Evolutionary conservation across 2,888 invertebrate genomes (phyloP).

Genomic region (Cyrtodaria siliqua): DNA sequence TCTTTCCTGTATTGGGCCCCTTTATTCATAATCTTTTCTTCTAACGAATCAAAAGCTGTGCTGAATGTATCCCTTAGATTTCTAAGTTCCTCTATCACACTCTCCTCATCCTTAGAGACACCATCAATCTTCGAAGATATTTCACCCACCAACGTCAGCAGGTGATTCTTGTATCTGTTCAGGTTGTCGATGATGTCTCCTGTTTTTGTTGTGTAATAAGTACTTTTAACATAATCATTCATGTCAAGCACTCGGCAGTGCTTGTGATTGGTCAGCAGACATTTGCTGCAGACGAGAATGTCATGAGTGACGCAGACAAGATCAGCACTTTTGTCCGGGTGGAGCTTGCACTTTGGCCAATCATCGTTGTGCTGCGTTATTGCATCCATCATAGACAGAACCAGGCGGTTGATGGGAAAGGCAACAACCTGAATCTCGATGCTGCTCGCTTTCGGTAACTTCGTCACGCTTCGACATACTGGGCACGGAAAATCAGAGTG

Average conservation of each 20-base stretch:
- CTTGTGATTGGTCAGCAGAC: constrained; percentile 55
- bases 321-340: constrained; percentile 59
- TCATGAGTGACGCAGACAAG: constrained; percentile 63
- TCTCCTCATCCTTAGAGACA: constrained; percentile 59
- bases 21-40: constrained; percentile 51
- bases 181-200: constrained; percentile 57
- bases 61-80: constrained; percentile 55
- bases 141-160: constrained; percentile 45
- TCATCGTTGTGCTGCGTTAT: constrained; percentile 60
- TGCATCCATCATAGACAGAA: constrained; percentile 66
- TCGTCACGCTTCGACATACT: constrained; percentile 58
- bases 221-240: constrained; percentile 63
- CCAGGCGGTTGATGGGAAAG: constrained; percentile 61
- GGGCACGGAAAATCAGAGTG: constrained; percentile 61
- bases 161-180: constrained; percentile 52
- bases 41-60: constrained; percentile 52
- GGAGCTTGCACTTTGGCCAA: constrained; percentile 64
- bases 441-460: constrained; percentile 55
- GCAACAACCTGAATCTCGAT: constrained; percentile 59
- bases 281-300: constrained; percentile 63
- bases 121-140: constrained; percentile 48
- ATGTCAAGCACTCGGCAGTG: constrained; percentile 62
- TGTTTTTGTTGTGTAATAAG: constrained; percentile 52
- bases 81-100: constrained; percentile 45
- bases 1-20: constrained; percentile 39